These are phyloP conservation scores for Psephotus haematonotus DNA, from an alignment of 2,113 vertebrate species.

Conservation along the genomic window DNA sequence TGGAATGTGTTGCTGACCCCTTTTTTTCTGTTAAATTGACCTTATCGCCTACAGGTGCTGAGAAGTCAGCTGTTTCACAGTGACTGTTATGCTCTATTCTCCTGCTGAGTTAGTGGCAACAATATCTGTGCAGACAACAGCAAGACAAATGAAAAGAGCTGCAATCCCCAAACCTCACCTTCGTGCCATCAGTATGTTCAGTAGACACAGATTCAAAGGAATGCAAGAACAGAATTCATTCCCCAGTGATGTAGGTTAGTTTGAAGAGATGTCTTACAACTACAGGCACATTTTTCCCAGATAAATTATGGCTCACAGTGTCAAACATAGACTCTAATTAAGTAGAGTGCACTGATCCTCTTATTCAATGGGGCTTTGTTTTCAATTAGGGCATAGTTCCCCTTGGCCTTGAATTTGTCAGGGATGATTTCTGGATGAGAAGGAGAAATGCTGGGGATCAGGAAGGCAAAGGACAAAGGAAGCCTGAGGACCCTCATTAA, in stretches of 20 bases:
- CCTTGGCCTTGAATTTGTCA: constrained; percentile 20
- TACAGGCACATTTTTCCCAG: neutral
- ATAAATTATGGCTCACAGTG: neutral
- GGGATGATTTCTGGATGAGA: neutral
- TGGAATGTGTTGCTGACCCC: neutral
- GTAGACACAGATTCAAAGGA: neutral
- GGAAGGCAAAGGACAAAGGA: neutral
- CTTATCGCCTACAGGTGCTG: neutral
- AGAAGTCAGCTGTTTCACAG: neutral
- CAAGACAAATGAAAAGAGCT: neutral
- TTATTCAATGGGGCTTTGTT: constrained; percentile 23
- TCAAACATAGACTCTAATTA: neutral
- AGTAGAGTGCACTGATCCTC: constrained; percentile 6
- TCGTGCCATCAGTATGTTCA: neutral
- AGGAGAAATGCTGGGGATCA: neutral
- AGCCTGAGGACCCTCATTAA: neutral
- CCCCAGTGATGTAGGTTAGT: neutral
- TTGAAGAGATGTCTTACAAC: neutral
- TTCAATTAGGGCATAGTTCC: neutral
- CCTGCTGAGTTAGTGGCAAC: accelerated
- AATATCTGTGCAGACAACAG: neutral
- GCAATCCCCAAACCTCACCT: neutral
- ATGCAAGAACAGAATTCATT: neutral
- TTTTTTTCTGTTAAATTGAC: neutral
- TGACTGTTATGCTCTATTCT: neutral